Base-by-base conservation (phyloP, 2,888 invertebrate species). In the Stenoptilia bipunctidactyla region DNA sequence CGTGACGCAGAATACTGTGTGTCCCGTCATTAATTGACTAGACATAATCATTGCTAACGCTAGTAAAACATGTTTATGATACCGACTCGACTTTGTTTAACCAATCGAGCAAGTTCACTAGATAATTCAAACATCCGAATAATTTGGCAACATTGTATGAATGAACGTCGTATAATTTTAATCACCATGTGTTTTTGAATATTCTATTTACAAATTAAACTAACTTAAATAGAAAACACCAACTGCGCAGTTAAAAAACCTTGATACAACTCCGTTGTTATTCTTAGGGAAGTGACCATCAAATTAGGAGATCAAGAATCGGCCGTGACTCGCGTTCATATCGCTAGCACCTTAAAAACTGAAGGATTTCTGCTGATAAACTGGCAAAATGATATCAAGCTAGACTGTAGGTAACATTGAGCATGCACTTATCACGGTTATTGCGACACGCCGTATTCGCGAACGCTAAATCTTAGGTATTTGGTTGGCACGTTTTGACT, bases 261-360 rank as follows among this genome's bases (percentile, higher is more conserved):
- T 20, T 20, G 20, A 8, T 5, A 20, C 8, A 20, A 20, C 20
- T 20, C 20, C 4, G 20, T 20, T 20, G 20, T 20, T 20, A 20
- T 20, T 20, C 20, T 20, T 73, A 66, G 56, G 52, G 14, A 51
- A 57, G 53, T 66, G 76, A 68, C 74, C 71, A 75, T 73, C 72
- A 73, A 77, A 70, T 72, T 73, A 72, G 58, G 76, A 79, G 82
- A 79, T 80, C 82, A 74, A 71, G 67, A 76, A 73, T 76, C 82
- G 76, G 53, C 82, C 82, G 46, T 82, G 82, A 80, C 82, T 79
- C 63, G 66, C 66, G 75, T 77, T 52, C 56, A 36, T 47, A 50
- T 53, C 56, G 61, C 54, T 56, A 48, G 42, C 50, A 58, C 57
- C 57, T 61, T 61, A 69, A 70, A 62, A 61, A 53, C 53, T 57